phyloP scores from a whole-genome alignment of 2,113 vertebrate genomes.

The Dendropsophus ebraccatus region DNA sequence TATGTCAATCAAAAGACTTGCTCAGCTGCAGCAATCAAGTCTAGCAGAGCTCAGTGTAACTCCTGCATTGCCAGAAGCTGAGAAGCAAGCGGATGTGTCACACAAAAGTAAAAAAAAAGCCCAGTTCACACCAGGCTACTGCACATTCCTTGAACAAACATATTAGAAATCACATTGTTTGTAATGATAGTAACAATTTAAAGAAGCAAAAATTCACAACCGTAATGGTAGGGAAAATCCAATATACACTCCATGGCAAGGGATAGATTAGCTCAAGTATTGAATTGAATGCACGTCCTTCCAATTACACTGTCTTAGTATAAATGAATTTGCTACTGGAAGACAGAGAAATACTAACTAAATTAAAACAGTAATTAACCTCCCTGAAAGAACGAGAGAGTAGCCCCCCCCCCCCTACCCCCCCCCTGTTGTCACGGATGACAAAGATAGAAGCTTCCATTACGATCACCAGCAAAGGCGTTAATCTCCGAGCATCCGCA shows the following conservation, averaged over 20 bases:
- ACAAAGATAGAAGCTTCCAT: slow-evolving; percentile 36
- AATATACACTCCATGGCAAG: background rate
- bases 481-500: slow-evolving; percentile 28
- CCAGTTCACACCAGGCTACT: too few relatives aligned
- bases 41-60: too few relatives aligned
- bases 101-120: too few relatives aligned
- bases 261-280: background rate
- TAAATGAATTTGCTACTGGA: slow-evolving; percentile 24
- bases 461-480: background rate
- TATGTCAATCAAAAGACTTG: too few relatives aligned
- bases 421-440: slow-evolving; percentile 1
- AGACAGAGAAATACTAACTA: slow-evolving; percentile 40
- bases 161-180: too few relatives aligned
- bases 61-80: too few relatives aligned
- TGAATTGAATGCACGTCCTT: background rate
- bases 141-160: too few relatives aligned
- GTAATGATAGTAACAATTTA: background rate
- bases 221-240: background rate
- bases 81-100: too few relatives aligned
- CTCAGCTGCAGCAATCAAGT: too few relatives aligned
- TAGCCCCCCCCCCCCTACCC: too few relatives aligned
- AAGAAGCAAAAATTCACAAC: background rate
- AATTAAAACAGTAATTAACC: slow-evolving; percentile 53
- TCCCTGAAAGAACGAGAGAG: slow-evolving; percentile 28
- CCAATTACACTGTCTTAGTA: slow-evolving; percentile 22